Base-by-base conservation (phyloP, 1,140 invertebrate species). In the Macrosteles quadrilineatus region DNA sequence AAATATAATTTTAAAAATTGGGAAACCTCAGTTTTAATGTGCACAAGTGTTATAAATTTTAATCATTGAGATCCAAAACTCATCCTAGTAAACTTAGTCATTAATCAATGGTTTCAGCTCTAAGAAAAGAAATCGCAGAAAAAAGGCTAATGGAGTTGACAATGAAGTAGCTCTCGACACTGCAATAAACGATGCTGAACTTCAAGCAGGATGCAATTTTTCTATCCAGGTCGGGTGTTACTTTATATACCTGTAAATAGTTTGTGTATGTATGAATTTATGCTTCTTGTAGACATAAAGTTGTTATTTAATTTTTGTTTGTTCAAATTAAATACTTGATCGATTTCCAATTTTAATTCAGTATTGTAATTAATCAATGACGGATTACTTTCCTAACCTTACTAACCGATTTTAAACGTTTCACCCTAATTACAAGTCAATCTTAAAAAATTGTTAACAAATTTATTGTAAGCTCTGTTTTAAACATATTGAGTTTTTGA, bases 111-210 rank as follows among this genome's bases (percentile, higher is more conserved):
- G 31, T 72, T 67, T 71, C 57, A 74, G 73, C 29, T 68, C 71
- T 3, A 73, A 73, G 50, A 74, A 74, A 43, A 68, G 69, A 29
- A 74, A 72, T 64, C 55, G 71, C 19, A 67, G 71, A 30, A 74
- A 74, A 36, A 74, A 74, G 63, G 32, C 63, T 25, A 71, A 71
- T 53, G 63, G 45, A 4, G 67, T 69, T 17, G 68, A 65, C 19
- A 65, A 62, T 40, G 45, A 66, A 27, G 36, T 43, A n/a, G 50
- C 25, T 31, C 21, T 71, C 12, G 67, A 66, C 17, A 57, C 68
- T 23, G 47, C 69, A 2, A 66, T 74, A 11, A 70, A 70, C 40
- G 71, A 70, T 45, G 62, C 69, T 27, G 73, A 74, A 12, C 45
- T 70, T 17, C 71, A 72, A 30, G 68, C 64, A 14, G 71, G 71